Base-by-base conservation (phyloP, 2,113 vertebrate species). In the Salminus brasiliensis region DNA sequence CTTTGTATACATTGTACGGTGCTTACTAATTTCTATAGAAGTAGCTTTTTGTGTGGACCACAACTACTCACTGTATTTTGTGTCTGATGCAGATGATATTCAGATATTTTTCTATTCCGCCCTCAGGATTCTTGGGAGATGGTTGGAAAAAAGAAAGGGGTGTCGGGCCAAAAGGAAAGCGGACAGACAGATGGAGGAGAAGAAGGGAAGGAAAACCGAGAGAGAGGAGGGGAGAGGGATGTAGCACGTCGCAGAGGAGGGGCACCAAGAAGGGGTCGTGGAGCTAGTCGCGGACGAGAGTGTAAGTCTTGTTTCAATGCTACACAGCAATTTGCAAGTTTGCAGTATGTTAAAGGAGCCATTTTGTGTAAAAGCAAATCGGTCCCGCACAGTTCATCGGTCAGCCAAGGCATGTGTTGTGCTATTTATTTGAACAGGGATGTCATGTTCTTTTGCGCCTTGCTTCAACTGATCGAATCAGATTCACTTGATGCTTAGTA, bases 141-240 rank as follows among this genome's bases (percentile, higher is more conserved):
- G 97, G 97, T 99, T 2, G 97, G 97, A 43, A 98, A 98, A 93
- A 99, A 99, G 91, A 99, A 99, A 80, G 93, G 96, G 1, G 94
- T 99, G 81, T 98, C 97, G 0, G 95, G 96, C 72, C 97, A 96
- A 88, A 99, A 98, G 92, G 97, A 98, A 86, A 91, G 89, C 0
- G 94, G 93, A 74, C 96, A 95, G 86, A 88, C 89, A 0, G 97
- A 99, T 68, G 88, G 93, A 43, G 95, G 92, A 11, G 97, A 98
- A 41, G 97, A 98, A 83, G 94, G 95, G 85, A 98, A 97, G 92
- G 97, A 99, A 67, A 97, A 95, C 91, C 88, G 96, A 79, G 96
- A 99, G 81, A 93, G 96, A 63, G 92, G 88, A 79, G 88, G 84
- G 39, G 97, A 99, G 81, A 93, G 95, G 81, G 97, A 98, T 80